Conservation (phyloP, 2,888 invertebrate genomes). For the Metalampra italica region DNA sequence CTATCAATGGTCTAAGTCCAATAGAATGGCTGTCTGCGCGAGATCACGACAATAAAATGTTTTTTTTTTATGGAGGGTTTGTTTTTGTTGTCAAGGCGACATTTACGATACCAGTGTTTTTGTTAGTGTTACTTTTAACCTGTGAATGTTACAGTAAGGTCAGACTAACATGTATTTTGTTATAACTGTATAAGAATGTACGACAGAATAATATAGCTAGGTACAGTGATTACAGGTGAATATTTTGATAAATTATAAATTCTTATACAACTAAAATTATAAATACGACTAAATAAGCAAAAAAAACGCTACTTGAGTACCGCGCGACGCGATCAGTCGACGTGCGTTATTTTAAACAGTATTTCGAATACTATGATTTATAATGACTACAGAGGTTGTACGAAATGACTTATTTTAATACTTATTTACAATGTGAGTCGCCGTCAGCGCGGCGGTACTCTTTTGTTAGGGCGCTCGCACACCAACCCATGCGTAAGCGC, state of each 20-base stretch:
- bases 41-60: too few relatives aligned
- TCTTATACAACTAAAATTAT: slow-evolving; percentile 19
- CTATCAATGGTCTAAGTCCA: too few relatives aligned
- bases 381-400: slow-evolving; percentile 49
- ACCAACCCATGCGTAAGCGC: too few relatives aligned
- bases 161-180: too few relatives aligned
- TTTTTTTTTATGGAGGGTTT: too few relatives aligned
- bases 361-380: slow-evolving; percentile 25
- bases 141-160: too few relatives aligned
- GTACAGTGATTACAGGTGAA: slow-evolving; percentile 22
- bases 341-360: not conserved
- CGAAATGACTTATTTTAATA: slow-evolving; percentile 48
- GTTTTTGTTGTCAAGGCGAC: too few relatives aligned
- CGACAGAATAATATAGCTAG: too few relatives aligned
- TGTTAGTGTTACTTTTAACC: too few relatives aligned
- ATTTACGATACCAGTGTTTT: too few relatives aligned
- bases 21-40: too few relatives aligned
- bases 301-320: not conserved
- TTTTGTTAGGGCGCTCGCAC: not conserved
- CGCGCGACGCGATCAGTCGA: not conserved
- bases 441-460: slow-evolving; percentile 10
- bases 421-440: slow-evolving; percentile 28
- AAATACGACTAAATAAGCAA: slow-evolving; percentile 8
- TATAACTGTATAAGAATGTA: too few relatives aligned
- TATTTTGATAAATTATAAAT: slow-evolving; percentile 43